Evolutionary conservation across 2,113 vertebrate species (phyloP).

Genomic region (Potamarius usumacintae): DNA sequence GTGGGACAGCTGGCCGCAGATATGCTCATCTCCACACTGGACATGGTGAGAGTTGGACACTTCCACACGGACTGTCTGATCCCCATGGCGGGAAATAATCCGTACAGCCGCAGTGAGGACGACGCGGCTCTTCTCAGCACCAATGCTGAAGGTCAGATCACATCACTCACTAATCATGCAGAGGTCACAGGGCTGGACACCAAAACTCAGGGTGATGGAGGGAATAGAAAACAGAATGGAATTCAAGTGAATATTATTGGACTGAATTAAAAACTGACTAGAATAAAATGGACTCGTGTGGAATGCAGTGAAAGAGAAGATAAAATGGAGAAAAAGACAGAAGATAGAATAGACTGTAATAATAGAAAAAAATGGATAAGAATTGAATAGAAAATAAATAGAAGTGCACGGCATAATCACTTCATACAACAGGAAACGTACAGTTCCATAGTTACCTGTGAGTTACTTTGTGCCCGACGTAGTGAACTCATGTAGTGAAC

Average conservation of each 20-base stretch:
- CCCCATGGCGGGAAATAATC: constrained; percentile 93
- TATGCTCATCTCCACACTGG: constrained; percentile 87
- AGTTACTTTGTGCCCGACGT: no score
- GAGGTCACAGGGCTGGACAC: neutral
- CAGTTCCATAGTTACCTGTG: no score
- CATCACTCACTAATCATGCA: neutral
- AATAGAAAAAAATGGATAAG: no score
- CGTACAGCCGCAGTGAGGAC: constrained; percentile 79
- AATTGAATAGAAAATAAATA: no score
- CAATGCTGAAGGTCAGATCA: constrained; percentile 83
- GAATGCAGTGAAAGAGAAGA: no score
- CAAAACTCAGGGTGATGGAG: no score
- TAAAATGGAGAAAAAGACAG: no score
- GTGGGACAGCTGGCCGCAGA: constrained; percentile 91
- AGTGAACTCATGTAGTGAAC: no score
- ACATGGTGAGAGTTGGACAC: constrained; percentile 84
- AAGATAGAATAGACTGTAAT: no score
- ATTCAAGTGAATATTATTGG: no score
- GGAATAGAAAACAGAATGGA: no score
- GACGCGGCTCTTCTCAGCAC: constrained; percentile 82
- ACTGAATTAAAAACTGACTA: no score
- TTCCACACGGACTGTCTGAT: constrained; percentile 91
- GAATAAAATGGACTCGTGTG: neutral
- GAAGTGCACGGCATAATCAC: neutral
- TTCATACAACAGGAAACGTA: neutral